These are phyloP conservation scores for Doryteuthis pealeii DNA, from an alignment of 1,140 invertebrate genomes.

Conservation along the genomic window DNA sequence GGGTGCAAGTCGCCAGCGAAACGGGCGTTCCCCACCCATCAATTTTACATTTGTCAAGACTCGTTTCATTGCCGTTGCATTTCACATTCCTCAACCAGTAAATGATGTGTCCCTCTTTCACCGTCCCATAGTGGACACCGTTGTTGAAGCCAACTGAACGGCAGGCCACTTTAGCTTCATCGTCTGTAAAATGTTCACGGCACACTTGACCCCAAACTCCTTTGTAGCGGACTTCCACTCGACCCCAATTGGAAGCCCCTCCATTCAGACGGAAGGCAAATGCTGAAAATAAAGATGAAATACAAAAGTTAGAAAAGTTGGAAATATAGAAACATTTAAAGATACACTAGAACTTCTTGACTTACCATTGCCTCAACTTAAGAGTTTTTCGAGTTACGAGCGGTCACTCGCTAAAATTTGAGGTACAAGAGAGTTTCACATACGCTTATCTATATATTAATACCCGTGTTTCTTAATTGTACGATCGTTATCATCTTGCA, in stretches of 20 bases:
- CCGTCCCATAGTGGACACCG: constrained; percentile 32
- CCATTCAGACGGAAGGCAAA: constrained; percentile 65
- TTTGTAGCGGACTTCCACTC: constrained; percentile 71
- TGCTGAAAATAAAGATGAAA: constrained; percentile 25
- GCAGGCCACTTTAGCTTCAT: constrained; percentile 63
- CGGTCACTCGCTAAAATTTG: too few relatives aligned
- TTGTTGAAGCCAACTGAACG: constrained; percentile 27
- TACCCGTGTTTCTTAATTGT: too few relatives aligned
- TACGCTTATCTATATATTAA: too few relatives aligned
- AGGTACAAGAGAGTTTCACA: too few relatives aligned
- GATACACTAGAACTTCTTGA: not conserved
- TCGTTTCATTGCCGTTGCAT: constrained; percentile 31
- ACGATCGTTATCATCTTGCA: too few relatives aligned
- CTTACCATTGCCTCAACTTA: too few relatives aligned
- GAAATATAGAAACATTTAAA: too few relatives aligned
- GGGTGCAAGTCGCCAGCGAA: constrained; percentile 15
- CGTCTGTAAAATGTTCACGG: constrained; percentile 73
- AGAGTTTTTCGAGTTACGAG: too few relatives aligned
- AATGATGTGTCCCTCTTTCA: constrained; percentile 28
- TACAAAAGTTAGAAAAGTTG: constrained; percentile 3
- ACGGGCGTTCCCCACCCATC: constrained; percentile 31
- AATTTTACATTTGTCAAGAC: constrained; percentile 30
- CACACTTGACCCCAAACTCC: constrained; percentile 78
- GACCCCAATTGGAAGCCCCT: constrained; percentile 66
- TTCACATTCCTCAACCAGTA: constrained; percentile 69